Conservation (phyloP, 1,140 invertebrate genomes). For the Octopus bimaculoides region DNA sequence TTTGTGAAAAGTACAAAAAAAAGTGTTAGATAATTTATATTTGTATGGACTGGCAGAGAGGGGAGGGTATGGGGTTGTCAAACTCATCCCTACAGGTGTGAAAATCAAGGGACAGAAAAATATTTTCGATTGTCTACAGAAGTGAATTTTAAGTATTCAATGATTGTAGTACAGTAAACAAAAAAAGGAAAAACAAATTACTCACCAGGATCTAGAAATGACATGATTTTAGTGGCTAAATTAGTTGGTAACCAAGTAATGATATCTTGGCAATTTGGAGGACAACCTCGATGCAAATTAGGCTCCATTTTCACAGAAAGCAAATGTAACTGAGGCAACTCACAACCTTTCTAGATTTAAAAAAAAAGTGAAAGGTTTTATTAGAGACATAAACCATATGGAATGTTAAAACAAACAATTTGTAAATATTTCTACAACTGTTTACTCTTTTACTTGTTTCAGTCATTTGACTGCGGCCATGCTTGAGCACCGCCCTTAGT, state of each 20-base stretch:
- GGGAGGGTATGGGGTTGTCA: too few relatives aligned
- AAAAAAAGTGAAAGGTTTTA: not conserved
- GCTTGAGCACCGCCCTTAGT: not conserved
- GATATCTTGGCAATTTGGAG: constrained; percentile 60
- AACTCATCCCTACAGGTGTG: too few relatives aligned
- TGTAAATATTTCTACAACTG: not conserved
- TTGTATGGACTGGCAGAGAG: too few relatives aligned
- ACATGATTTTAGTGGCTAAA: constrained; percentile 57
- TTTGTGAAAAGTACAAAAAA: too few relatives aligned
- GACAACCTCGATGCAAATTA: constrained; percentile 57
- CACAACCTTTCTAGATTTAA: constrained; percentile 52
- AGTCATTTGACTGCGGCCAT: not conserved
- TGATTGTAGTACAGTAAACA: too few relatives aligned
- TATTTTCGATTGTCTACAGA: too few relatives aligned
- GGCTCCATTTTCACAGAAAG: constrained; percentile 56
- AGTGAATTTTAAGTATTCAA: too few relatives aligned
- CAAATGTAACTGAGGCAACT: constrained; percentile 57
- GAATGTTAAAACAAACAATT: not conserved
- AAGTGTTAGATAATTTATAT: too few relatives aligned
- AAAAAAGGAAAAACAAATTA: not conserved
- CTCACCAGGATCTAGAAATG: constrained; percentile 61
- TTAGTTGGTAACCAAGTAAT: constrained; percentile 58
- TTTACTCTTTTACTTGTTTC: not conserved
- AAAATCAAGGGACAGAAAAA: too few relatives aligned
- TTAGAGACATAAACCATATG: not conserved